Evolutionary conservation across 1,140 invertebrate genomes (phyloP), one percentile per base, ranked within the genome.

Genomic region (Bombus affinis): DNA sequence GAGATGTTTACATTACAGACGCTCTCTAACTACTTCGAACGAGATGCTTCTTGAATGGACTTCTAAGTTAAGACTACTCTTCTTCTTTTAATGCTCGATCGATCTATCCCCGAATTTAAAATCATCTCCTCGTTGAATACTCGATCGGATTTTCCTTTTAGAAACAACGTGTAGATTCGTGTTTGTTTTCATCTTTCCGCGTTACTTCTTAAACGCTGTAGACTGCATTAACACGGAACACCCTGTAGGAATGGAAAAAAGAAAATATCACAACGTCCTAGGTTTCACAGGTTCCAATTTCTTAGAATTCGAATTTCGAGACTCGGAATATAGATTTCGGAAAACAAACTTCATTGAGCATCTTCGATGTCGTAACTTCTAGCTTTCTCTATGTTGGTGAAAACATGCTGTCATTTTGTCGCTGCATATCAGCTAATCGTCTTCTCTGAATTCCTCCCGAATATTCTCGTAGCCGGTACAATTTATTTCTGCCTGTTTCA

Each of bases 401-500:
- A 70, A 70, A 37, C 28, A 10, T 0, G 18, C 8, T 59, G 53
- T 77, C 25, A 10, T 4, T 39, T 22, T 5, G 22, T 35, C 47
- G 22, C 13, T 2, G 10, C 13, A 22, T 2, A 32, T 71, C 47
- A n/a, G 13, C 28, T 53, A 32, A 66, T 83, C 73, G 59, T 66
- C 44, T 66, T 37, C 59, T 28, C 39, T 13, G 28, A 57, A 83
- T 78, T 83, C 82, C 66, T 68, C 66, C 1, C 22, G 82, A 84
- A 79, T 71, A 84, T 84, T 59, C 75, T 71, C 2, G 53, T 10
- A n/a, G 53, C 9, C 22, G 8, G 53, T 10, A 44, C 75, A 59
- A 84, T 84, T 84, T 79, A 84, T 84, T 71, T 28, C 75, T 44
- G 47, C 75, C 74, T 70, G 73, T 70, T 83, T 78, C 66, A 71